phyloP scores from a whole-genome alignment of 2,797 vertebrate species.

The Benthosema pterotum region DNA sequence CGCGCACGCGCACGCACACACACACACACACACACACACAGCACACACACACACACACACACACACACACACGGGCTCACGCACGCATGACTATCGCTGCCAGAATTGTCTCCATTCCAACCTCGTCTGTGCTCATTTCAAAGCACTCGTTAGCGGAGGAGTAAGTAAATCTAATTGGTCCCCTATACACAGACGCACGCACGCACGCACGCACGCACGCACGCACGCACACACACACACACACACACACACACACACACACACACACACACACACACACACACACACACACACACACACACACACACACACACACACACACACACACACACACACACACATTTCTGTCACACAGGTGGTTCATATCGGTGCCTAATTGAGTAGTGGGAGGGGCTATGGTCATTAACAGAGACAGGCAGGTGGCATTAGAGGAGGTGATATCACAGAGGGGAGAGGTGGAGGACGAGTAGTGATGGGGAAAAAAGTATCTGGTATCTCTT shows the following conservation, averaged over 20 bases:
- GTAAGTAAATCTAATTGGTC: slow-evolving; percentile 67
- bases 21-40: too few species aligned
- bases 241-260: slow-evolving; percentile 6
- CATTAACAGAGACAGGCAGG: slow-evolving; percentile 57
- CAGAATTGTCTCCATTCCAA: slow-evolving; percentile 31
- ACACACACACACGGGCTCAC: slow-evolving; percentile 22
- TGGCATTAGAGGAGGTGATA: slow-evolving; percentile 32
- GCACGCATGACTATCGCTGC: slow-evolving; percentile 20
- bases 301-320: slow-evolving; percentile 26
- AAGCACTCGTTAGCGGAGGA: slow-evolving; percentile 42
- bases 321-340: slow-evolving; percentile 6
- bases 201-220: not conserved
- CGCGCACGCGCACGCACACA: slow-evolving; percentile 14
- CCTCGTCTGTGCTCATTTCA: slow-evolving; percentile 34
- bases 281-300: slow-evolving; percentile 5
- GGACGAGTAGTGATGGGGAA: too few species aligned
- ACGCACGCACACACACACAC: slow-evolving; percentile 5
- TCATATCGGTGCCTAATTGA: slow-evolving; percentile 57
- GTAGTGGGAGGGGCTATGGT: slow-evolving; percentile 44
- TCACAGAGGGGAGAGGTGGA: too few species aligned
- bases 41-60: slow-evolving; percentile 6
- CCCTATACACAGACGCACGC: slow-evolving; percentile 29
- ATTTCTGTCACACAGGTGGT: slow-evolving; percentile 64
- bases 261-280: slow-evolving; percentile 31
- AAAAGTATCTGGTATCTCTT: too few species aligned